These are phyloP conservation scores for Lepidurus apus DNA, from an alignment of 1,140 invertebrate species.

Conservation along the genomic window DNA sequence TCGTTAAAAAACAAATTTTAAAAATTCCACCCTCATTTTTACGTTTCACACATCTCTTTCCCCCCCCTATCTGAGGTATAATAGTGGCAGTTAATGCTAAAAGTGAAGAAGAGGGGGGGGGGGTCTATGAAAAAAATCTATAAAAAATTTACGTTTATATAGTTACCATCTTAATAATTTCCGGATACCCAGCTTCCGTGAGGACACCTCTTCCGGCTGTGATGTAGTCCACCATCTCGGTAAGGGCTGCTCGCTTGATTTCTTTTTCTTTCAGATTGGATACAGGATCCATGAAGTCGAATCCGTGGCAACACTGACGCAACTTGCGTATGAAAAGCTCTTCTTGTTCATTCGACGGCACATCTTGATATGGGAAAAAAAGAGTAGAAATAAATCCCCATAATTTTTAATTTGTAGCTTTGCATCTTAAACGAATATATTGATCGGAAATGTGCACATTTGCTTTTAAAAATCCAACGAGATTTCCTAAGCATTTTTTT, in stretches of 20 bases:
- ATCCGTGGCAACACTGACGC: constrained; percentile 95
- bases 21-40: background rate
- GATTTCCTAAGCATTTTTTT: background rate
- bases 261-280: constrained; percentile 98
- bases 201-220: constrained; percentile 88
- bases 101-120: background rate
- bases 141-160: background rate
- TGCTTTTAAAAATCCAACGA: background rate
- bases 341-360: constrained; percentile 86
- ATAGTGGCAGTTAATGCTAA: background rate
- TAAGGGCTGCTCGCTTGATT: constrained; percentile 92
- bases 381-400: background rate
- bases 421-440: too few species aligned
- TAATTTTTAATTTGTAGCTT: background rate
- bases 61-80: background rate
- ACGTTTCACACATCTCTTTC: background rate
- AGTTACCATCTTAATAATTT: constrained; percentile 89
- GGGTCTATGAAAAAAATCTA: constrained; percentile 33
- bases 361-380: constrained; percentile 63
- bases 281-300: constrained; percentile 98
- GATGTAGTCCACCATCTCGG: constrained; percentile 97
- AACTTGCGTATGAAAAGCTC: constrained; percentile 96
- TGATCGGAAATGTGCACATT: background rate
- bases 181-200: constrained; percentile 93
- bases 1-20: background rate